These are phyloP conservation scores for Villa cingulata DNA, from an alignment of 2,888 invertebrate genomes.

Conservation along the genomic window DNA sequence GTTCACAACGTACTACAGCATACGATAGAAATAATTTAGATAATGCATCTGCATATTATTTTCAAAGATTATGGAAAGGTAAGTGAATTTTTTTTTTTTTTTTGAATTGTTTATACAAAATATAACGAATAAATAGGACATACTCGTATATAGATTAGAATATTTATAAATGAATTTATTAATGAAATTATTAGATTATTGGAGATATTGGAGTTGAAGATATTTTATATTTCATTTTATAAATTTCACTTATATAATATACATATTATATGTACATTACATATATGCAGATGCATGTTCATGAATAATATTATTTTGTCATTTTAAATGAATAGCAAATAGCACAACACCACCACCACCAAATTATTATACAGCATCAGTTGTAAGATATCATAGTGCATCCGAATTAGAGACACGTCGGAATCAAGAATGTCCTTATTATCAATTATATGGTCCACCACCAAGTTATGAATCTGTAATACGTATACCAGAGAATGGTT, in stretches of 20 bases:
- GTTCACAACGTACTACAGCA: constrained; percentile 1
- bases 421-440: constrained; percentile 31
- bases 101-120: too few species aligned
- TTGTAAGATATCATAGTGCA: constrained; percentile 11
- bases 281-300: too few species aligned
- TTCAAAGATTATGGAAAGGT: constrained; percentile 37
- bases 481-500: constrained; percentile 10
- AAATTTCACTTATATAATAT: too few species aligned
- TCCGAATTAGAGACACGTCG: constrained; percentile 10
- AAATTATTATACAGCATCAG: constrained; percentile 12
- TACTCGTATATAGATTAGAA: too few species aligned
- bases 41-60: constrained; percentile 11
- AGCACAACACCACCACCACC: constrained; percentile 12
- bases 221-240: background rate
- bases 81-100: background rate
- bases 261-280: too few species aligned
- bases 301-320: background rate
- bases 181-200: too few species aligned
- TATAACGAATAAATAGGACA: too few species aligned
- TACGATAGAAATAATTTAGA: background rate
- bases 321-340: constrained; percentile 7
- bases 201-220: too few species aligned
- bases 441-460: constrained; percentile 38
- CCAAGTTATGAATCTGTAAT: constrained; percentile 39
- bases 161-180: too few species aligned